Base-by-base conservation (phyloP, 2,888 invertebrate species). In the Archips crataeganus region DNA sequence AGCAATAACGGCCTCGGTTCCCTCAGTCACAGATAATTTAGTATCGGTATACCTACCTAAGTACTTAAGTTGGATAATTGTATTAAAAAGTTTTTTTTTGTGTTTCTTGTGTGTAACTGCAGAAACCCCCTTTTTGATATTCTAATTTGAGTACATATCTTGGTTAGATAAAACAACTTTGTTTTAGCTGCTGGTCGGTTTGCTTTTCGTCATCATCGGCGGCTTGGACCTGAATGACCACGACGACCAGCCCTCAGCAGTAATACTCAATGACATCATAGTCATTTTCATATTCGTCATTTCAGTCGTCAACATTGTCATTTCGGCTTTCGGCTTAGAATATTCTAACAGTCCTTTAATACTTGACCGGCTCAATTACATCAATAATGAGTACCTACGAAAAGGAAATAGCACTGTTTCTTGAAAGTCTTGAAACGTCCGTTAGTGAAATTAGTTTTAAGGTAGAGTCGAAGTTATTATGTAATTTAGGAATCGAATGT, bases 321-420 rank as follows among this genome's bases (percentile, higher is more conserved):
- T 97, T 84, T 97, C 98, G 61, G 97, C 97, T 57, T 98, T 98
- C 84, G 98, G 98, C 67, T 96, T 98, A 79, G 97, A 98, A 84
- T 96, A 97, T 85, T 96, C 97, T 10, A 96, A 95, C 81, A 96
- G 95, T 79, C 96, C 96, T 0, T 87, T 97, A 69, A 90, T 95
- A 78, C 90, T 96, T 75, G 91, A 95, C 75, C 84, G 94, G 15
- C 80, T 94, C 8, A 85, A 87, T 77, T 86, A 86, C 79, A 87
- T 93, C n/a, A 92, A 93, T 81, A 82, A 78, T 69, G 87, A 91
- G 72, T 93, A 94, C 87, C 82, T 93, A 57, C 87, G 80, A 71
- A 90, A 87, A 77, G 78, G 67, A 9, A 93, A 93, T 80, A 64
- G 77, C 6, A 90, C 90, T 42, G 77, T 61, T 5, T 70, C 67